Percentiles rank a stretch among this genome's conserved stretches.
Conservation (phyloP, 2,797 vertebrate species). For the Muscicapa comitata region DNA sequence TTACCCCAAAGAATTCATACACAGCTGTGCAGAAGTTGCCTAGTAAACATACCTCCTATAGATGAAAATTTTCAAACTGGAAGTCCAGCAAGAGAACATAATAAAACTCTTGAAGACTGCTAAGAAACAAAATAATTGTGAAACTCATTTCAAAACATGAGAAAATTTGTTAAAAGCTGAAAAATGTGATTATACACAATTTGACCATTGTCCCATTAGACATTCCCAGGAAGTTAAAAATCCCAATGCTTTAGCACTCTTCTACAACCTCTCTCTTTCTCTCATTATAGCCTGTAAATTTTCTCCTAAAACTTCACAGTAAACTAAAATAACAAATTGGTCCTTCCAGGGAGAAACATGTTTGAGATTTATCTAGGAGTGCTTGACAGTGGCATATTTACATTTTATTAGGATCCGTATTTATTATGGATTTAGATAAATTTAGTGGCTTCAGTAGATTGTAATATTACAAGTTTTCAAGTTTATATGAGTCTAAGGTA, state of each 20-base stretch:
- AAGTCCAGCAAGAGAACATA: not conserved
- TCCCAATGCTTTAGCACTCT: rapidly evolving
- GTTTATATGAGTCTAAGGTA: not conserved
- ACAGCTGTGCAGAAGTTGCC: not conserved
- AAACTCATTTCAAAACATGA: not conserved
- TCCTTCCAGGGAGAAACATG: not conserved
- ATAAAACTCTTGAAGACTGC: not conserved
- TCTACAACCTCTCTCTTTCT: not conserved
- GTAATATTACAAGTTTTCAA: not conserved
- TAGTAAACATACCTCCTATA: not conserved
- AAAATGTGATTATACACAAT: not conserved
- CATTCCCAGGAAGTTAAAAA: not conserved
- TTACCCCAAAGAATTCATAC: not conserved
- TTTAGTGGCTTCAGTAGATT: not conserved
- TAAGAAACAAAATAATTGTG: not conserved
- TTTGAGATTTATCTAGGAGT: not conserved
- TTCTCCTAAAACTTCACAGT: not conserved
- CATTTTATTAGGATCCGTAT: not conserved
- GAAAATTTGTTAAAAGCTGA: not conserved
- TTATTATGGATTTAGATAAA: not conserved
- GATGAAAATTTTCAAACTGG: not conserved
- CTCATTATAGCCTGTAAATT: not conserved
- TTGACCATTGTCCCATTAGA: not conserved
- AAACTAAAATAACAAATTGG: not conserved
- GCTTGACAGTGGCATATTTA: not conserved